These are phyloP conservation scores for Paratrypauchen microcephalus DNA, from an alignment of 2,797 vertebrate genomes.

Conservation along the genomic window DNA sequence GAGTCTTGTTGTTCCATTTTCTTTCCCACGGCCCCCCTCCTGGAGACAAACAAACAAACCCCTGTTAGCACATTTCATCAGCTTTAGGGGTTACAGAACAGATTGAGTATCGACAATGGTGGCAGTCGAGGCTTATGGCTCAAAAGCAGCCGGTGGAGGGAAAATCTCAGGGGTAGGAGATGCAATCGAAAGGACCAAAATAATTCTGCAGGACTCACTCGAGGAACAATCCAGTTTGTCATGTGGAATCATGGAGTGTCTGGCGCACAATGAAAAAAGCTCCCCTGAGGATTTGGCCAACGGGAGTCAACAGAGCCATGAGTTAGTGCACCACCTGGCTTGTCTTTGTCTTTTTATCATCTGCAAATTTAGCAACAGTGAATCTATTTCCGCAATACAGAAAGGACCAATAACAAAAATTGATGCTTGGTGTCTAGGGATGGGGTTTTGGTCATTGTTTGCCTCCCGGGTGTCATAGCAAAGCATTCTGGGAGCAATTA, in stretches of 20 bases:
- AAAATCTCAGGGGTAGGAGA: constrained; percentile 73
- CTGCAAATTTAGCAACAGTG: constrained; percentile 72
- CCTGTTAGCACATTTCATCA: constrained; percentile 79
- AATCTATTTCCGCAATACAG: constrained; percentile 63
- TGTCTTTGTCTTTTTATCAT: constrained; percentile 69
- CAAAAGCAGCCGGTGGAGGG: constrained; percentile 71
- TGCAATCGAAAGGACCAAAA: constrained; percentile 76
- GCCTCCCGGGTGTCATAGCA: constrained; percentile 46
- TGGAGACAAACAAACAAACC: constrained; percentile 76
- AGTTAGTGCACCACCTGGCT: constrained; percentile 65
- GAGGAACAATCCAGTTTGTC: constrained; percentile 77
- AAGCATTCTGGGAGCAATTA: constrained; percentile 57
- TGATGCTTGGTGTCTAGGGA: constrained; percentile 63
- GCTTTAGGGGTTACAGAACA: constrained; percentile 80
- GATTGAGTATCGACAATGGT: constrained; percentile 80
- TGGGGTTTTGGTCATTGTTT: constrained; percentile 53
- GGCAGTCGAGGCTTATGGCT: constrained; percentile 74
- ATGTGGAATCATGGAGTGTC: constrained; percentile 73
- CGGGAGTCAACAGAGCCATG: constrained; percentile 65
- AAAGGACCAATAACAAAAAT: constrained; percentile 64
- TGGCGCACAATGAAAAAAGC: constrained; percentile 65
- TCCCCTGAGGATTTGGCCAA: constrained; percentile 53
- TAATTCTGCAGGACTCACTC: constrained; percentile 77
- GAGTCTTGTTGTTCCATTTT: constrained; percentile 74
- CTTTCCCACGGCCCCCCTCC: constrained; percentile 64